A percentile compares a stretch with the other conserved stretches of the same genome.
Conservation (phyloP, 1,140 invertebrate species). For the Vollenhovia emeryi region DNA sequence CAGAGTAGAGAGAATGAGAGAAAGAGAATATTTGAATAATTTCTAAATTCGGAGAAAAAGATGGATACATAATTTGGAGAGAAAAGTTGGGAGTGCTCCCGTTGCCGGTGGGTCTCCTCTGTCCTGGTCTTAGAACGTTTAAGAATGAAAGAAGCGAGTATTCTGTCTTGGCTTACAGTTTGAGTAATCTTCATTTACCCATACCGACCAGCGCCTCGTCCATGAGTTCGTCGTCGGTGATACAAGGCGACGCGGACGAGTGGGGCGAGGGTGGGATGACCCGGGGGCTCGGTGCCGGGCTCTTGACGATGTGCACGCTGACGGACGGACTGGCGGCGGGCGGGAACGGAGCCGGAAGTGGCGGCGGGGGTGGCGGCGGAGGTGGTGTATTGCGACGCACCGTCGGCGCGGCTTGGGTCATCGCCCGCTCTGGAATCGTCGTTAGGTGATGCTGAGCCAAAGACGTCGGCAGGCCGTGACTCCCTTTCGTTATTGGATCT, state of each 20-base stretch:
- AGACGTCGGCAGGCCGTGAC: constrained; percentile 42
- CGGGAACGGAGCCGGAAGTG: constrained; percentile 82
- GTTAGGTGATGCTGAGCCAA: constrained; percentile 58
- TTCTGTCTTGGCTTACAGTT: constrained; percentile 59
- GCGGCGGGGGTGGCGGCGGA: constrained; percentile 79
- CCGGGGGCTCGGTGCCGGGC: constrained; percentile 90
- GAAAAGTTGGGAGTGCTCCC: not conserved
- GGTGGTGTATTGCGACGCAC: constrained; percentile 86
- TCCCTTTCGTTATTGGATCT: constrained; percentile 71
- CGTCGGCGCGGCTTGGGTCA: constrained; percentile 84
- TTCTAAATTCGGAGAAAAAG: not conserved
- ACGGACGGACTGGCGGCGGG: constrained; percentile 88
- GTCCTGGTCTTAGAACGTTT: not conserved
- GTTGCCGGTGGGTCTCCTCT: not conserved
- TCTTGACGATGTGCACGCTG: constrained; percentile 92
- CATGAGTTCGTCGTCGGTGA: constrained; percentile 95
- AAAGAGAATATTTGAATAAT: not conserved
- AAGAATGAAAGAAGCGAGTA: not conserved
- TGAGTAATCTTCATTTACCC: constrained; percentile 87
- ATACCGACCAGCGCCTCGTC: constrained; percentile 93
- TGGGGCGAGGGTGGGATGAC: constrained; percentile 89
- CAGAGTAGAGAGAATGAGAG: constrained; percentile 1
- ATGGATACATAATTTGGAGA: not conserved
- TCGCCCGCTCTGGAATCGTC: constrained; percentile 81
- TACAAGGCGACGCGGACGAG: constrained; percentile 92